These are phyloP conservation scores for Cataglyphis albicans DNA, from an alignment of 2,888 invertebrate species.

Conservation along the genomic window DNA sequence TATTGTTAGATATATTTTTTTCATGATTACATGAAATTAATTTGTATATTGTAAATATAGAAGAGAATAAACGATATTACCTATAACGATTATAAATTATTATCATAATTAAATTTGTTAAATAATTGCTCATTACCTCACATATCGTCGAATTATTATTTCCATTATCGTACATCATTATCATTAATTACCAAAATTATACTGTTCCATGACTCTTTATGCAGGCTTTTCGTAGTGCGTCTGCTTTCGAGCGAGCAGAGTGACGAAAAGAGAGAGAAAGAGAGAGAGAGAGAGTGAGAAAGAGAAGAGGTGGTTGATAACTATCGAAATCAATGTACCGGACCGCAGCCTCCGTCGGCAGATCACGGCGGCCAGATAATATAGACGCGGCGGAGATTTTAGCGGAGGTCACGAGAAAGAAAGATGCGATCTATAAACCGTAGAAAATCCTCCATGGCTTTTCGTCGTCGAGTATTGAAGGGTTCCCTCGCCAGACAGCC, in stretches of 20 bases:
- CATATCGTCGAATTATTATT: conserved; percentile 35
- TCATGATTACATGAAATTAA: conserved; percentile 1
- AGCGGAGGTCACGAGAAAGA: conserved; percentile 69
- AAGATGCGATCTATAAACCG: conserved; percentile 67
- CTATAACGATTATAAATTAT: conserved; percentile 42
- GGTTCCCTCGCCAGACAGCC: conserved; percentile 30
- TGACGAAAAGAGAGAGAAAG: neutral
- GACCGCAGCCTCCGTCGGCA: conserved; percentile 68
- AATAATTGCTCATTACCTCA: conserved; percentile 51
- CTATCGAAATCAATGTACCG: conserved; percentile 73
- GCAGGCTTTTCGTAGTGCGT: conserved; percentile 15
- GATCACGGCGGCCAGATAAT: conserved; percentile 57
- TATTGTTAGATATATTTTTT: neutral
- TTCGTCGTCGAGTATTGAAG: conserved; percentile 62
- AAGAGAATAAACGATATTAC: conserved; percentile 14
- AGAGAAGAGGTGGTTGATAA: conserved; percentile 60
- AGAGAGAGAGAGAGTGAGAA: conserved; percentile 20
- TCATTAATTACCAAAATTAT: conserved; percentile 52
- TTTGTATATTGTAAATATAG: neutral
- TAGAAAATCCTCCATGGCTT: conserved; percentile 61
- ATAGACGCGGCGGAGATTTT: conserved; percentile 44
- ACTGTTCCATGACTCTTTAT: conserved; percentile 20
- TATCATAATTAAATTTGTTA: conserved; percentile 31
- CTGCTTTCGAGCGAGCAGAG: conserved; percentile 6
- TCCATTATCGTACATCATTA: conserved; percentile 47